Base-by-base conservation (phyloP, 2,797 vertebrate species). In the Tapera naevia region DNA sequence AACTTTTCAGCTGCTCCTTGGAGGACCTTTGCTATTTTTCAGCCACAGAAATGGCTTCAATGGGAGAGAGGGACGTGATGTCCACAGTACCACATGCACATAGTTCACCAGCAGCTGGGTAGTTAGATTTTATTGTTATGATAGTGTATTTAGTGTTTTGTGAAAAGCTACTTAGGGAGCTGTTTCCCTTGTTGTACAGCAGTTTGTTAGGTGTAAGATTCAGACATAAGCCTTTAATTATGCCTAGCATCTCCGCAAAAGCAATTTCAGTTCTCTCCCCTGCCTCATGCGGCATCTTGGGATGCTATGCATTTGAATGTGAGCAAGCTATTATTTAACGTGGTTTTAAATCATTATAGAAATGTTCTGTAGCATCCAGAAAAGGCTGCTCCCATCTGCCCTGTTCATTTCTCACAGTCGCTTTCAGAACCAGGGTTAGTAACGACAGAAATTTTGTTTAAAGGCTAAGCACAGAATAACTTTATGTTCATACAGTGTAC, bases 141-240 rank as follows among this genome's bases (percentile, higher is more conserved):
- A n/a, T 43, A 72, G 50, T 84, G 82, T 93, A 95, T 70, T 91
- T 88, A 88, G 57, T 73, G 91, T 80, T 93, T 86, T 81, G 87
- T 87, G 81, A 93, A 96, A 93, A 79, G 75, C 84, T 89, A 69
- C 72, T 94, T 64, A 64, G 67, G 80, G 89, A 88, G 76, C 76
- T 30, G 37, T 93, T 94, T 92, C 61, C 89, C 73, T 58, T 81
- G 66, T 67, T 94, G 91, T 76, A 66, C 39, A 86, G 54, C 65
- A 71, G 54, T 93, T 95, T 86, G 89, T 93, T 92, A 60, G 70
- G 78, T 91, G 80, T 93, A 83, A 89, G 88, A 87, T 87, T 92
- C 79, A 96, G 78, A 58, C 88, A 56, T 80, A 90, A 90, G 50
- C 89, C 71, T 96, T 92, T 96, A 92, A 96, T 96, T 96, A 94